Percentiles rank a stretch among this genome's conserved stretches.
These are phyloP conservation scores for Orius insidiosus DNA, from an alignment of 1,140 invertebrate species.

Conservation along the genomic window DNA sequence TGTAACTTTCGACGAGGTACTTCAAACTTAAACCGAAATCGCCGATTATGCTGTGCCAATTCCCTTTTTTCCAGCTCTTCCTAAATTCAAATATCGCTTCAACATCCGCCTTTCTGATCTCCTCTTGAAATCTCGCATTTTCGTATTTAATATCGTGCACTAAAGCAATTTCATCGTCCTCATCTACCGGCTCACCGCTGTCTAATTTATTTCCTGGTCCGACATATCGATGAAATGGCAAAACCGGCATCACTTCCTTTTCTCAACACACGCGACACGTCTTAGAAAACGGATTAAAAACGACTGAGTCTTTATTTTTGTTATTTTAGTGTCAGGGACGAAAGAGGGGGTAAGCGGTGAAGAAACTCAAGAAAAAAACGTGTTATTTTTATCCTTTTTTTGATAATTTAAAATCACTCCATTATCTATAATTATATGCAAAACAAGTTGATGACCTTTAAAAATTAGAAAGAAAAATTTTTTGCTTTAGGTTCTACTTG, in stretches of 20 bases:
- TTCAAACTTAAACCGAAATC: conserved; percentile 12
- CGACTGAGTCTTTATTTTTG: no score
- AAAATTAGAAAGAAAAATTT: no score
- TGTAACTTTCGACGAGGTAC: conserved; percentile 10
- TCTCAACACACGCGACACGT: background rate
- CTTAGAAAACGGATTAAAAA: no score
- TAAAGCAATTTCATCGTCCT: conserved; percentile 8
- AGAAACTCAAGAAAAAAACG: no score
- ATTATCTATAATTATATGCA: no score
- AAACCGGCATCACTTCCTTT: conserved; percentile 9
- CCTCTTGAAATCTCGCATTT: conserved; percentile 2
- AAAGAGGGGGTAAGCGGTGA: no score
- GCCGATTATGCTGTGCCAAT: conserved; percentile 14
- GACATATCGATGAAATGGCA: conserved; percentile 9
- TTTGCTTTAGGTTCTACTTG: no score
- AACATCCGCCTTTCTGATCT: conserved; percentile 9
- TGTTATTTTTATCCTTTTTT: no score
- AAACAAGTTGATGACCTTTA: no score
- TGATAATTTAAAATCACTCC: no score
- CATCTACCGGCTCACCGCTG: conserved; percentile 8
- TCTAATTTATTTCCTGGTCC: conserved; percentile 10
- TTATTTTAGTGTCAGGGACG: no score
- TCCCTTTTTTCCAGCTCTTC: conserved; percentile 7
- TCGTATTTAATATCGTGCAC: conserved; percentile 13
- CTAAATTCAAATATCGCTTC: conserved; percentile 9